A percentile compares a stretch with the other conserved stretches of the same genome.
phyloP scores from a whole-genome alignment of 2,888 invertebrate genomes.

The Anoncus sp. region DNA sequence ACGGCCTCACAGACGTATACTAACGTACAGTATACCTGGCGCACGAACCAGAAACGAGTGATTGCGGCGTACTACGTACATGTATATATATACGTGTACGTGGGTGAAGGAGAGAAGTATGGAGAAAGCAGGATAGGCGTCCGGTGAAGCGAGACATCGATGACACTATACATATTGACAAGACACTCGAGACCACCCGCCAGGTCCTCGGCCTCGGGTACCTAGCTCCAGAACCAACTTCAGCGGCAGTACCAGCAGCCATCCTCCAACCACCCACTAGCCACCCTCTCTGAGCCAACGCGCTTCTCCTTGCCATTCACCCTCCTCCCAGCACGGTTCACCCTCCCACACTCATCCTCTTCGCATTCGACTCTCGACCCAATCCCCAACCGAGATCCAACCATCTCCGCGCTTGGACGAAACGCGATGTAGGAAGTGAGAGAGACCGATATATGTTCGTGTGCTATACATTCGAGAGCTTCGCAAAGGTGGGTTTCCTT shows the following conservation, averaged over 20 bases:
- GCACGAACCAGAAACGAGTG: conserved; percentile 39
- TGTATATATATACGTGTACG: not conserved
- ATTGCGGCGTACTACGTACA: conserved; percentile 37
- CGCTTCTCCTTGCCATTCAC: conserved; percentile 33
- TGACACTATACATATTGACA: conserved; percentile 83
- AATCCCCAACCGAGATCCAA: conserved; percentile 58
- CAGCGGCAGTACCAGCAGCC: conserved; percentile 43
- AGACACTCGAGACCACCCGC: conserved; percentile 79
- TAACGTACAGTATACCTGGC: conserved; percentile 22
- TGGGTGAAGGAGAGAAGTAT: conserved; percentile 63
- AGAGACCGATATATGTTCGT: conserved; percentile 31
- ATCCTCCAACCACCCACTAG: conserved; percentile 28
- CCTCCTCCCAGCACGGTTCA: conserved; percentile 3
- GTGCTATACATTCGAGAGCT: conserved; percentile 35
- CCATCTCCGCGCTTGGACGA: conserved; percentile 52
- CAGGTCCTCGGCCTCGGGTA: conserved; percentile 59
- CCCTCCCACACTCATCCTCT: conserved; percentile 29
- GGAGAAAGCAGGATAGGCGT: conserved; percentile 73
- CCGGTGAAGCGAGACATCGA: conserved; percentile 81
- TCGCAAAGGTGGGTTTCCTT: conserved; percentile 22
- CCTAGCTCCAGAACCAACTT: conserved; percentile 56
- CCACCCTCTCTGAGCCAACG: conserved; percentile 39
- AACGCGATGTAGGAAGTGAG: conserved; percentile 40
- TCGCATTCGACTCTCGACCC: conserved; percentile 58
- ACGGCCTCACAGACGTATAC: conserved; percentile 5